Conservation (phyloP, 2,113 vertebrate species). For the Rhombomys opimus region DNA sequence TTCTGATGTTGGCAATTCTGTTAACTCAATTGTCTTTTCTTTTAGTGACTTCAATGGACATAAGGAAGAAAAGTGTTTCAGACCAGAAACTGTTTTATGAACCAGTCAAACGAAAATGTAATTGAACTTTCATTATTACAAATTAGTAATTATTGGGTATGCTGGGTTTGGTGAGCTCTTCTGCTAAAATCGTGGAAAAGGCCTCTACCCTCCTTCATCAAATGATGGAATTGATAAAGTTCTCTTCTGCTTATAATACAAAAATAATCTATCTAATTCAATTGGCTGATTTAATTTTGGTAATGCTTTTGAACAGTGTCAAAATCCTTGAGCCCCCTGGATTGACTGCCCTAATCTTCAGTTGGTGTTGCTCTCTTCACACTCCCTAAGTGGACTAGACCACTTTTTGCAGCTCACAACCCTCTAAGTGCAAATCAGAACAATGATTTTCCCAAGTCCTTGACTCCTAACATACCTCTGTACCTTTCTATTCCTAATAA, state of each 20-base stretch:
- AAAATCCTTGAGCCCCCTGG: neutral
- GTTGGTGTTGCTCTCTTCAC: neutral
- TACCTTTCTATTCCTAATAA: neutral
- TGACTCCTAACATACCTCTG: neutral
- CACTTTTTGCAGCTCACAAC: neutral
- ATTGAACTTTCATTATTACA: slow-evolving; percentile 56
- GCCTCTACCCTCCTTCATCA: neutral
- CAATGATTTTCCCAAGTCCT: neutral
- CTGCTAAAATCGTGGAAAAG: neutral
- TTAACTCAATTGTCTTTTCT: neutral
- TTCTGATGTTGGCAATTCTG: neutral
- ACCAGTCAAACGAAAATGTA: neutral
- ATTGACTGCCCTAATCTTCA: neutral
- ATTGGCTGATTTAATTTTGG: neutral
- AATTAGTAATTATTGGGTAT: slow-evolving; percentile 24
- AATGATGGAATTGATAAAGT: neutral
- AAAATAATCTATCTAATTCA: neutral
- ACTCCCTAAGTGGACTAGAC: neutral
- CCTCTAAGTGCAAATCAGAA: neutral
- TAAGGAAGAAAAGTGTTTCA: neutral
- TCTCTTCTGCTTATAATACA: neutral
- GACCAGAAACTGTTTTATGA: neutral
- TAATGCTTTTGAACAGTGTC: neutral
- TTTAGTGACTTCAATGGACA: too few species aligned
- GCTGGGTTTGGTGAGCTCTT: slow-evolving; percentile 19